These are phyloP conservation scores for Acanthiza pusilla DNA, from an alignment of 2,797 vertebrate genomes.

Conservation along the genomic window DNA sequence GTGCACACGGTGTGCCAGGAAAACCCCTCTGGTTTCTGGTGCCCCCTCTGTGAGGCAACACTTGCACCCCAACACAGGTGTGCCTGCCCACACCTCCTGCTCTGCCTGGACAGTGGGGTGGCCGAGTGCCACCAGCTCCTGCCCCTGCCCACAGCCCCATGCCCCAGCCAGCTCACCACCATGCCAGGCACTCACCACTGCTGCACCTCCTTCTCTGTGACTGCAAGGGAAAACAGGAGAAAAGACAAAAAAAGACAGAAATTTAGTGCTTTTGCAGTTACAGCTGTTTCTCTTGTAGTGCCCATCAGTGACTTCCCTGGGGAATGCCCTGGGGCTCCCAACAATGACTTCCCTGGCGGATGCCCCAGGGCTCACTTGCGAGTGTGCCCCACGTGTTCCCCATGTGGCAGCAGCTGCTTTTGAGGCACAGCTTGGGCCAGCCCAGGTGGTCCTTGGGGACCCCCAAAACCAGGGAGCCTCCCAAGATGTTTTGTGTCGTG, in stretches of 20 bases:
- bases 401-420: neutral
- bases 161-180: neutral
- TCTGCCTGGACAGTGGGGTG: fast-evolving
- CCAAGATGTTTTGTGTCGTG: neutral
- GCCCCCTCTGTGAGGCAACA: neutral
- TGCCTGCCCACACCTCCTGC: neutral
- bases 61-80: neutral
- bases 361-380: fast-evolving
- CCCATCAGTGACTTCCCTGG: neutral
- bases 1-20: neutral
- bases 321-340: neutral
- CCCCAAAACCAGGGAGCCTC: neutral
- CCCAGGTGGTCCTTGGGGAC: no score
- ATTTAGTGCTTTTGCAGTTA: neutral
- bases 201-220: constrained; percentile 85
- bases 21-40: fast-evolving
- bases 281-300: neutral
- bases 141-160: fast-evolving
- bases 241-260: neutral
- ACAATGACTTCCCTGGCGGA: neutral
- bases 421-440: neutral
- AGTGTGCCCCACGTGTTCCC: neutral
- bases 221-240: constrained; percentile 71
- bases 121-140: neutral
- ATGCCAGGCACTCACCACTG: constrained; percentile 77